These are phyloP conservation scores for Scomber colias DNA, from an alignment of 2,113 vertebrate genomes.

Conservation along the genomic window DNA sequence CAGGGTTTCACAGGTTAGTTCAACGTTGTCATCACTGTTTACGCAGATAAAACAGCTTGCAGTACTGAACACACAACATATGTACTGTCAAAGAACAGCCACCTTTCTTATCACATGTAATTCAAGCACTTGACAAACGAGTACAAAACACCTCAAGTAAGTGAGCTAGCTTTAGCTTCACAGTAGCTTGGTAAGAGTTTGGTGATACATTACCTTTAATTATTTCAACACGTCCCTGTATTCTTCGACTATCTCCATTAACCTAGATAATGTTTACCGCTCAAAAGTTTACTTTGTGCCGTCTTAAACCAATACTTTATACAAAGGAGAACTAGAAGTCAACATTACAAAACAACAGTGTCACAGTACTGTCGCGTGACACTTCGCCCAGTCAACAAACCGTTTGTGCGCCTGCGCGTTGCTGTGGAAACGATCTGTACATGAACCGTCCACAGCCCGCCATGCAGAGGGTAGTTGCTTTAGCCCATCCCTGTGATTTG, in stretches of 20 bases:
- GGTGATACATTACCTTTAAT: slow-evolving; percentile 62
- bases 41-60: not conserved
- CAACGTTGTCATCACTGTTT: not conserved
- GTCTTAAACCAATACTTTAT: slow-evolving; percentile 26
- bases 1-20: not conserved
- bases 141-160: not conserved
- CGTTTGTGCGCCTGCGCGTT: slow-evolving; percentile 19
- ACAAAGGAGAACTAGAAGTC: slow-evolving; percentile 68
- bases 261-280: not conserved
- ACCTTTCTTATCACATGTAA: not conserved
- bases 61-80: not conserved
- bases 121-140: not conserved
- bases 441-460: not conserved
- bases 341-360: slow-evolving; percentile 58
- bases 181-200: slow-evolving; percentile 26
- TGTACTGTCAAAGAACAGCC: not conserved
- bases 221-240: slow-evolving; percentile 16
- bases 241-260: slow-evolving; percentile 39
- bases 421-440: slow-evolving; percentile 48
- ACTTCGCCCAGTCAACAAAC: slow-evolving; percentile 41
- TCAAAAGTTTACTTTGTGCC: slow-evolving; percentile 10
- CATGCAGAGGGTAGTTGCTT: too few species aligned
- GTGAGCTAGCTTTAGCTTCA: slow-evolving; percentile 51
- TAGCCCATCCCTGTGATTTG: slow-evolving; percentile 42
- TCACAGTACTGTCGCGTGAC: slow-evolving; percentile 84